A percentile compares a stretch with the other conserved stretches of the same genome.
Evolutionary conservation across 2,113 vertebrate genomes (phyloP).

Genomic region (Cynocephalus volans): DNA sequence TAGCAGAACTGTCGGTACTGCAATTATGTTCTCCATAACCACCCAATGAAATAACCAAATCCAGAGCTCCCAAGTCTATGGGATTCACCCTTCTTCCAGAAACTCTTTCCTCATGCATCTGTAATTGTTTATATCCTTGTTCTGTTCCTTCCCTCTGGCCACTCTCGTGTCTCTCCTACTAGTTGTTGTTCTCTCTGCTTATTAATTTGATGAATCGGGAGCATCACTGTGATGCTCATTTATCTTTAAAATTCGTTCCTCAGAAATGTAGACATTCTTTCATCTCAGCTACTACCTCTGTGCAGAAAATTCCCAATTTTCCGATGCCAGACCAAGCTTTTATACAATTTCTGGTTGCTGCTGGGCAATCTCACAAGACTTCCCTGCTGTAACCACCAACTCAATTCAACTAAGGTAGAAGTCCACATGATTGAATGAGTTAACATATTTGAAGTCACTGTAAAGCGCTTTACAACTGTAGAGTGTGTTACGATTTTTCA

Average conservation of each 20-base stretch:
- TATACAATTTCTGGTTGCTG: neutral
- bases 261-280: neutral
- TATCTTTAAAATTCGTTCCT: slow-evolving; percentile 13
- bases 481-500: neutral
- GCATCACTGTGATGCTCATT: neutral
- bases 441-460: neutral
- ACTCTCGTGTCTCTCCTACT: neutral
- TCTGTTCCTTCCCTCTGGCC: neutral
- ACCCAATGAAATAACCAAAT: too few relatives aligned
- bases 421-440: neutral
- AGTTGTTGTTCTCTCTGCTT: neutral
- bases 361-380: neutral
- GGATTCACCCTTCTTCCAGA: neutral
- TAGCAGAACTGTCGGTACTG: neutral
- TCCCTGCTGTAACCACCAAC: neutral
- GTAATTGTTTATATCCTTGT: too few relatives aligned
- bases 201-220: neutral
- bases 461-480: neutral
- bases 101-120: neutral
- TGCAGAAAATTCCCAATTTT: neutral
- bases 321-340: neutral
- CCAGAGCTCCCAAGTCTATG: neutral
- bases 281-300: neutral
- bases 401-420: neutral
- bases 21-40: neutral